Evolutionary conservation across 2,888 invertebrate species (phyloP).

Genomic region (Drosophila affinis): DNA sequence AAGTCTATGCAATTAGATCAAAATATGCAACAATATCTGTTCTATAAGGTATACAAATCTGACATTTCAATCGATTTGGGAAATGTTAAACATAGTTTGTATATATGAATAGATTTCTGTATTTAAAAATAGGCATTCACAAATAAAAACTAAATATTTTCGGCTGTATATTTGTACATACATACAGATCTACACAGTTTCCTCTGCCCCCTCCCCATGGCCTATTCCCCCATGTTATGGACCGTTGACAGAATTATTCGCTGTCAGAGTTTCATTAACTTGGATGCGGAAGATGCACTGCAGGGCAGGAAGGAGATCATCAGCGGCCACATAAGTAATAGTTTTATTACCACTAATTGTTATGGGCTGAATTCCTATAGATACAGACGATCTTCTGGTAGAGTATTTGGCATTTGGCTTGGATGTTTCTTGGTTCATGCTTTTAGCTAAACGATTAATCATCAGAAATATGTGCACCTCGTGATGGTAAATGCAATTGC

Average conservation of each 20-base stretch:
- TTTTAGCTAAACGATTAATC: conserved; percentile 66
- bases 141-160: conserved; percentile 30
- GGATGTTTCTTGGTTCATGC: conserved; percentile 14
- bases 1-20: conserved; percentile 10
- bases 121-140: conserved; percentile 28
- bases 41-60: conserved; percentile 4
- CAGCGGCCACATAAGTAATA: neutral
- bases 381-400: neutral
- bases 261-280: conserved; percentile 2
- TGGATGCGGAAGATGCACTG: conserved; percentile 1
- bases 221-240: conserved; percentile 26
- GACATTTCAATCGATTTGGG: conserved; percentile 9
- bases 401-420: conserved; percentile 22
- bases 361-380: neutral
- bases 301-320: neutral
- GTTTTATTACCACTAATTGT: neutral
- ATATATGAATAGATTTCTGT: conserved; percentile 13
- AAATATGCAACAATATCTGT: conserved; percentile 6
- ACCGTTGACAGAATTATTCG: conserved; percentile 34
- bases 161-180: conserved; percentile 6
- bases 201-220: conserved; percentile 14
- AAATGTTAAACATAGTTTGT: conserved; percentile 10
- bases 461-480: conserved; percentile 65
- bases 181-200: conserved; percentile 11
- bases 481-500: conserved; percentile 61